These are phyloP conservation scores for Microtus obscurus DNA, from an alignment of 2,797 vertebrate genomes.

Conservation along the genomic window DNA sequence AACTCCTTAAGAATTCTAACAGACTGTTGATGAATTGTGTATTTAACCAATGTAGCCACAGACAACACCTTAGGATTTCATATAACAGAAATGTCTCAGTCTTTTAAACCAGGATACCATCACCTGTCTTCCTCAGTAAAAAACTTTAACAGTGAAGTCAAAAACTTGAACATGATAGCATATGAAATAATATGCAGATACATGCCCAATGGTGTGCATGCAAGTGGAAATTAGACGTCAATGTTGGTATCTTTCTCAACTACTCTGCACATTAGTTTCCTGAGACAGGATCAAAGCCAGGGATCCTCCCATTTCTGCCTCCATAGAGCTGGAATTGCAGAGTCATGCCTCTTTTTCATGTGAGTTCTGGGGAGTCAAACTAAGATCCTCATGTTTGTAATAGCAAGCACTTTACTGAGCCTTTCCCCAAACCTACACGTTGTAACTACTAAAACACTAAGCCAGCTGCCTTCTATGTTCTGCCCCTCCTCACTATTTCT, in stretches of 20 bases:
- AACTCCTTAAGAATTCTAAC: conserved; percentile 29
- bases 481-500: not conserved
- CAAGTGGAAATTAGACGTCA: not conserved
- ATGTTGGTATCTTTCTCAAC: not conserved
- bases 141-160: not conserved
- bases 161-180: not conserved
- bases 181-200: not conserved
- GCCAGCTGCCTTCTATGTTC: not conserved
- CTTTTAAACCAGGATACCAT: conserved; percentile 9
- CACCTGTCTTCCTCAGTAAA: not conserved
- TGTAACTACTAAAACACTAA: conserved; percentile 8
- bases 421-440: not conserved
- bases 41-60: not conserved
- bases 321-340: not conserved
- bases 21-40: not conserved
- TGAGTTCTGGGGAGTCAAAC: not conserved
- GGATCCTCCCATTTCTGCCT: not conserved
- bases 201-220: not conserved
- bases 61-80: not conserved
- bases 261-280: not conserved
- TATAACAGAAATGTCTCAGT: not conserved
- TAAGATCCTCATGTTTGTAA: not conserved
- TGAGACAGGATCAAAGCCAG: not conserved
- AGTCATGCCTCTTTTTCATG: not conserved
- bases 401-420: not conserved